phyloP scores from a whole-genome alignment of 2,113 vertebrate genomes.

The Prochilodus magdalenae region DNA sequence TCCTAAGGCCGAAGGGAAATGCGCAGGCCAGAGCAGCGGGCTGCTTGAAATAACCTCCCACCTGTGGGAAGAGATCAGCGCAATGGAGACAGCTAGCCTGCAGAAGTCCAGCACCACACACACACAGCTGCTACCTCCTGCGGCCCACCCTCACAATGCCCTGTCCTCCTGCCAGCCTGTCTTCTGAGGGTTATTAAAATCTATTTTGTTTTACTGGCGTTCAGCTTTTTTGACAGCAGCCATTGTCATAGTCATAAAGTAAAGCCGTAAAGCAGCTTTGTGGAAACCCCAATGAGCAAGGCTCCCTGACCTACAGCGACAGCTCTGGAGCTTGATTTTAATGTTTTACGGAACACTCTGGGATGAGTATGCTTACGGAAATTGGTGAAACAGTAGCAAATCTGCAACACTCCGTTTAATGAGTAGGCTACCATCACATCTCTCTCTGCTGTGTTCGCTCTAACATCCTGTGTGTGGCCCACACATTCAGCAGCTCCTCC shows the following conservation, averaged over 20 bases:
- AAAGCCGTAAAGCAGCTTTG: background rate
- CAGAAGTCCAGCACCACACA: slow-evolving; percentile 63
- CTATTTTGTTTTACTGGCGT: background rate
- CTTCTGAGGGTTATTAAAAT: background rate
- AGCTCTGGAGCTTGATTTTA: no score
- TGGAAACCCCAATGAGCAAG: no score
- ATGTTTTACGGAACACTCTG: no score
- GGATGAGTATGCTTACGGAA: no score
- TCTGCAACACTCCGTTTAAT: no score
- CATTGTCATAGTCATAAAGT: background rate
- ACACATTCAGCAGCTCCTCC: no score
- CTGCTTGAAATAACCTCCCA: slow-evolving; percentile 74
- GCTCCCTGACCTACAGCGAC: no score
- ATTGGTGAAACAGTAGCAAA: no score
- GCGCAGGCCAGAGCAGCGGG: slow-evolving; percentile 51
- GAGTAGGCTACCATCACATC: background rate
- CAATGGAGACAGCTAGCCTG: slow-evolving; percentile 68
- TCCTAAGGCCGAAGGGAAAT: slow-evolving; percentile 30
- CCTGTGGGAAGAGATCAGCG: slow-evolving; percentile 74
- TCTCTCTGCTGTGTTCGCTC: background rate
- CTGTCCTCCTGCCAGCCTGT: background rate
- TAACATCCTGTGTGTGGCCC: no score
- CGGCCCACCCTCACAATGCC: background rate
- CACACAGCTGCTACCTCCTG: slow-evolving; percentile 13
- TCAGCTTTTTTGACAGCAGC: background rate